Evolutionary conservation across 2,888 invertebrate species (phyloP).

Genomic region (Leptopilina syphax): DNA sequence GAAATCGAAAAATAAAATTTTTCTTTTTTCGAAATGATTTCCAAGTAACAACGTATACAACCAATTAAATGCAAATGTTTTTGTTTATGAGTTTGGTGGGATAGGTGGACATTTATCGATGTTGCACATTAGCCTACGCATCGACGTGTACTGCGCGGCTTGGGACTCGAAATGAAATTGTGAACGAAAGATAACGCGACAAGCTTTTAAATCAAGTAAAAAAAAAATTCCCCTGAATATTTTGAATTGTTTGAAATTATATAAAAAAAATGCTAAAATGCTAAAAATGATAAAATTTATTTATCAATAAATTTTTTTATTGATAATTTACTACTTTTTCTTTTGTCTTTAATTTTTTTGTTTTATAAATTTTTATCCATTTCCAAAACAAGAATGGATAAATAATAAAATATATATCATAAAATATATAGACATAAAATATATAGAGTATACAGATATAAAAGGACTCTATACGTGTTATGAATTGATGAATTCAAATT

Average conservation of each 20-base stretch:
- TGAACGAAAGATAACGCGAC: constrained; percentile 64
- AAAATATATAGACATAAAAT: not conserved
- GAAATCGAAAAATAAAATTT: not conserved
- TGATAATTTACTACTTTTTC: too few species aligned
- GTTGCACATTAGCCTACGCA: constrained; percentile 69
- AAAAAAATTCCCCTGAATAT: too few species aligned
- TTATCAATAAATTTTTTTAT: too few species aligned
- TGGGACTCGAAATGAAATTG: constrained; percentile 64
- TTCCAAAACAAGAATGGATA: too few species aligned
- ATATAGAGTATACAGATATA: not conserved
- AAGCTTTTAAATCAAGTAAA: constrained; percentile 57
- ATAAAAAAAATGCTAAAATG: too few species aligned
- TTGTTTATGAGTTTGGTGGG: constrained; percentile 72
- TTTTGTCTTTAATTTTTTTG: too few species aligned
- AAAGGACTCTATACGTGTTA: not conserved
- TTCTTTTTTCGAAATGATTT: constrained; percentile 20
- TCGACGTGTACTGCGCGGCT: constrained; percentile 62
- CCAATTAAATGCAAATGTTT: constrained; percentile 76
- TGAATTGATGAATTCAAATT: constrained; percentile 58
- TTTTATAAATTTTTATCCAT: too few species aligned
- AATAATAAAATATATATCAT: too few species aligned
- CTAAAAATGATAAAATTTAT: too few species aligned
- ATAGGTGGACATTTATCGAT: constrained; percentile 73
- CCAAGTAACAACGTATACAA: constrained; percentile 59
- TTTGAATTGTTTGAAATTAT: too few species aligned